A percentile compares a stretch with the other conserved stretches of the same genome.
These are phyloP conservation scores for Hofmannophila pseudospretella DNA, from an alignment of 2,888 invertebrate genomes.

Conservation along the genomic window DNA sequence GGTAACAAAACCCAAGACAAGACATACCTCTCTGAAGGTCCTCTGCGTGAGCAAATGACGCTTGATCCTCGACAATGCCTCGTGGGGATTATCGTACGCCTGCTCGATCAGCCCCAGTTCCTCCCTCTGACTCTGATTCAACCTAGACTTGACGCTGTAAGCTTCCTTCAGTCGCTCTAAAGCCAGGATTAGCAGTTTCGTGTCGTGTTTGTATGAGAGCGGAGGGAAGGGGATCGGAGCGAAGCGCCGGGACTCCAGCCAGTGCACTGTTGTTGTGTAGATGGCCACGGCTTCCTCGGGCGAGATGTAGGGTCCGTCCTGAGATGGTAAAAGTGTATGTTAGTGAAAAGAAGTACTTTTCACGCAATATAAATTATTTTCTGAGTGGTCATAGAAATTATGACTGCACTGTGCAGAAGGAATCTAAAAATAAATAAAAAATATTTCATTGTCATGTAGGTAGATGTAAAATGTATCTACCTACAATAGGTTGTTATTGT, in stretches of 20 bases:
- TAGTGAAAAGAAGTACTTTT: too few species aligned
- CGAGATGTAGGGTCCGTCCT: slow-evolving; percentile 99
- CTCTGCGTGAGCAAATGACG: slow-evolving; percentile 98
- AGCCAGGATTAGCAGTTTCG: slow-evolving; percentile 97
- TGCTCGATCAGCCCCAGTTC: slow-evolving; percentile 99
- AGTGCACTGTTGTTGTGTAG: slow-evolving; percentile 99
- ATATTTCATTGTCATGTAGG: too few species aligned
- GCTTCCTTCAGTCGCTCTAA: slow-evolving; percentile 98
- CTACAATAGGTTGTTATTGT: too few species aligned
- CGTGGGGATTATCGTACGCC: slow-evolving; percentile 99
- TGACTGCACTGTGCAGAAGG: too few species aligned
- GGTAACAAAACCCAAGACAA: too few species aligned
- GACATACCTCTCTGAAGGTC: slow-evolving; percentile 97
- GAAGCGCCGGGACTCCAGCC: slow-evolving; percentile 98
- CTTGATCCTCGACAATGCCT: slow-evolving; percentile 98
- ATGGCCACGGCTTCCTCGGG: slow-evolving; percentile 99
- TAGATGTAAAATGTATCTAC: too few species aligned
- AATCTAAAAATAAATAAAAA: too few species aligned
- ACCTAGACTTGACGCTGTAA: slow-evolving; percentile 96
- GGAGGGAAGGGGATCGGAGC: slow-evolving; percentile 99
- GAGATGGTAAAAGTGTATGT: slow-evolving; percentile 8
- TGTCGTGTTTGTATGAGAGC: slow-evolving; percentile 99
- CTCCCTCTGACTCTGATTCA: slow-evolving; percentile 99
- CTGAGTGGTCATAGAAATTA: too few species aligned
- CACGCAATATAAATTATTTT: too few species aligned